A percentile compares a stretch with the other conserved stretches of the same genome.
Conservation (phyloP, 1,140 invertebrate species). For the Palaemon carinicauda region DNA sequence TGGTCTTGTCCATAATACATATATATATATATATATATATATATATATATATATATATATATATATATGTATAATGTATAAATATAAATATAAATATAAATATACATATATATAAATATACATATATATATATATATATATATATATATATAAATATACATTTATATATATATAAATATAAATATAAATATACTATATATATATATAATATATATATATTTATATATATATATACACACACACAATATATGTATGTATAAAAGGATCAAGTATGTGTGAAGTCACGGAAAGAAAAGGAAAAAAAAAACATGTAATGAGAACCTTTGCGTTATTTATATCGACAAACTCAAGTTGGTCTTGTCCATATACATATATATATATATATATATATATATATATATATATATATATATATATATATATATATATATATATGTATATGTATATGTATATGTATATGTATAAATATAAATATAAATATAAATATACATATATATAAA, state of each 20-base stretch:
- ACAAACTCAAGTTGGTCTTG: too few relatives aligned
- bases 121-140: neutral
- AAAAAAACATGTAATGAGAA: too few relatives aligned
- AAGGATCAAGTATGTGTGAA: too few relatives aligned
- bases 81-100: neutral
- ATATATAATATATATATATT: neutral
- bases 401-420: too few relatives aligned
- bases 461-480: too few relatives aligned
- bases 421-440: constrained; percentile 15
- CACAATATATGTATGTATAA: neutral
- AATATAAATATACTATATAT: neutral
- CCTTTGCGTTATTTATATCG: too few relatives aligned
- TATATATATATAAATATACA: too few relatives aligned
- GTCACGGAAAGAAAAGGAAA: too few relatives aligned
- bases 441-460: neutral
- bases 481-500: too few relatives aligned
- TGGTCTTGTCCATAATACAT: too few relatives aligned
- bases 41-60: neutral
- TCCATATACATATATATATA: constrained; percentile 14
- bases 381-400: neutral
- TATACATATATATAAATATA: constrained; percentile 25
- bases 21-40: constrained; percentile 22
- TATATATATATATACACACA: neutral
- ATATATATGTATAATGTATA: neutral
- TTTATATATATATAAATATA: neutral